Percentiles rank a stretch among this genome's conserved stretches.
Evolutionary conservation across 1,140 invertebrate genomes (phyloP).

Genomic region (Ceratina japonica): DNA sequence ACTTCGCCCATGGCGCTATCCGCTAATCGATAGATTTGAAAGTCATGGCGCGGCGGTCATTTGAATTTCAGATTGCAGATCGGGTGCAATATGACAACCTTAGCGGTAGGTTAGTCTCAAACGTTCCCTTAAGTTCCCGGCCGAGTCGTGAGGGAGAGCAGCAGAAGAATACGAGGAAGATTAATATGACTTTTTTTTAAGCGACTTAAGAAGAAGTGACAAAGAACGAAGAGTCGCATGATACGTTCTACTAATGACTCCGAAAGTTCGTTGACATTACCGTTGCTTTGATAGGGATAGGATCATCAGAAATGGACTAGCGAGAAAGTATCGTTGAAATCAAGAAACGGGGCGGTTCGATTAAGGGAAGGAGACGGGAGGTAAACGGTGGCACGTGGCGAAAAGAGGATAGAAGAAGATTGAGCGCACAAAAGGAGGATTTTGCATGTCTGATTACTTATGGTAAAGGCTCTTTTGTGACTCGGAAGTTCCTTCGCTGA

Average conservation of each 20-base stretch:
- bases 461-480: conserved; percentile 59
- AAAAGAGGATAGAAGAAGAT: conserved; percentile 32
- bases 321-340: conserved; percentile 54
- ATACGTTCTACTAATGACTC: conserved; percentile 54
- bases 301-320: conserved; percentile 49
- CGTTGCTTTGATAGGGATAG: conserved; percentile 12
- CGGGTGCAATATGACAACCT: conserved; percentile 64
- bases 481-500: conserved; percentile 52
- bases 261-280: conserved; percentile 45
- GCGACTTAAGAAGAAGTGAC: neutral
- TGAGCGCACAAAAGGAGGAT: conserved; percentile 60
- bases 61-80: conserved; percentile 65
- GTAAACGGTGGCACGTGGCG: conserved; percentile 7
- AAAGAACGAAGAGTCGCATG: conserved; percentile 24
- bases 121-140: conserved; percentile 38
- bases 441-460: conserved; percentile 68
- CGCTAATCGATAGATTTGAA: conserved; percentile 67
- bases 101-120: conserved; percentile 52
- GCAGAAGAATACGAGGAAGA: neutral
- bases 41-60: conserved; percentile 59
- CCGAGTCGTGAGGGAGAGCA: neutral
- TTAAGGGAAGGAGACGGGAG: conserved; percentile 42
- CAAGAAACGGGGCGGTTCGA: conserved; percentile 51
- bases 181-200: conserved; percentile 41
- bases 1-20: conserved; percentile 46